Percentiles rank a stretch among this genome's conserved stretches.
These are phyloP conservation scores for Coptodon bakossiorum DNA, from an alignment of 2,113 vertebrate genomes.

Conservation along the genomic window DNA sequence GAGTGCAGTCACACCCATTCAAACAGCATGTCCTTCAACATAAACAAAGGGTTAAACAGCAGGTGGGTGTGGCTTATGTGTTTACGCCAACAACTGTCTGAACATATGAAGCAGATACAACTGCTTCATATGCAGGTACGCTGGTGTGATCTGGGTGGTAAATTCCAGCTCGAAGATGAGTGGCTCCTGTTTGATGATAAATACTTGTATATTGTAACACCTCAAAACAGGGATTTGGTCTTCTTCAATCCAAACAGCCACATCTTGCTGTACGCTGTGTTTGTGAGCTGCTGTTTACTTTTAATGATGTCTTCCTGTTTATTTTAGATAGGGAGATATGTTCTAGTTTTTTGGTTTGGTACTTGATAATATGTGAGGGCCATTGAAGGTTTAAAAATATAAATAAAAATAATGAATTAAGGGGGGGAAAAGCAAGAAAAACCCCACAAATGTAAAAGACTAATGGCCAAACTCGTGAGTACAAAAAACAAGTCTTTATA, in stretches of 20 bases:
- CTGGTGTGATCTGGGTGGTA: neutral
- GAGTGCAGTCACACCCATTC: neutral
- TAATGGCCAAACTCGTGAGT: neutral
- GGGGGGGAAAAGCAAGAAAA: rapidly evolving
- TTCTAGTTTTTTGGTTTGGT: neutral
- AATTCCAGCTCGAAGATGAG: neutral
- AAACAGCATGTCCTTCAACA: neutral
- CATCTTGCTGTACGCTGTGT: neutral
- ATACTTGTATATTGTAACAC: neutral
- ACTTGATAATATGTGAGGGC: neutral
- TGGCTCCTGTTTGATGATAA: neutral
- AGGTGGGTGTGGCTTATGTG: neutral
- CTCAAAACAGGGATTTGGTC: neutral
- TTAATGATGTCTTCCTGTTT: neutral
- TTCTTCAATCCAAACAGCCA: neutral
- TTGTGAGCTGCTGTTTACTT: neutral
- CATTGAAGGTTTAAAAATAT: neutral
- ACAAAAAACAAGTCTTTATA: neutral
- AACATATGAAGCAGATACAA: neutral
- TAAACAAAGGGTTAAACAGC: neutral
- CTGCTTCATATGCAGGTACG: neutral
- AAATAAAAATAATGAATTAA: neutral
- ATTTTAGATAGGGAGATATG: neutral
- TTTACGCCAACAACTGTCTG: neutral
- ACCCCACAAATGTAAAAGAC: neutral